Evolutionary conservation across 2,888 invertebrate genomes (phyloP).

Genomic region (Aphodius sticticus): DNA sequence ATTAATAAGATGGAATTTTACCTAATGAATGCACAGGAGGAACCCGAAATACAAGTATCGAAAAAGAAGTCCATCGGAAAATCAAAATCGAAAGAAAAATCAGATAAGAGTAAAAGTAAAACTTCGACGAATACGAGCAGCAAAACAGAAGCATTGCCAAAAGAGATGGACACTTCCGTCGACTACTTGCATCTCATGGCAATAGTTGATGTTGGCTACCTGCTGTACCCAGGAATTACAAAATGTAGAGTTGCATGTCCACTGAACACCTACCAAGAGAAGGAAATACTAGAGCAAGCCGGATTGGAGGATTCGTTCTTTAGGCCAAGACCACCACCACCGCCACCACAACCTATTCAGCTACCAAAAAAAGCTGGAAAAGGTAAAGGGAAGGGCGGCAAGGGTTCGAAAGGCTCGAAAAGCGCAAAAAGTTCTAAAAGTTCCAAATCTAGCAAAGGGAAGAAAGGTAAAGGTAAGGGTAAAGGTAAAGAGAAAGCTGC

Average conservation of each 20-base stretch:
- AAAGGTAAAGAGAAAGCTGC: background rate
- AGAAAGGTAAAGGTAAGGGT: background rate
- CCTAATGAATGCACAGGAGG: background rate
- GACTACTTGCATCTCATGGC: slow-evolving; percentile 55
- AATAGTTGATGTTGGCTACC: slow-evolving; percentile 51
- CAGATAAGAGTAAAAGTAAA: slow-evolving; percentile 35
- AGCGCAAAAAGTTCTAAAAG: slow-evolving; percentile 35
- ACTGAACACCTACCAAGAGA: slow-evolving; percentile 50
- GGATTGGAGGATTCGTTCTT: slow-evolving; percentile 54
- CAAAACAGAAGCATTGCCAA: slow-evolving; percentile 29
- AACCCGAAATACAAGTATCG: slow-evolving; percentile 14
- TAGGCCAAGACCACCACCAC: slow-evolving; percentile 45
- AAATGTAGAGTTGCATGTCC: slow-evolving; percentile 51
- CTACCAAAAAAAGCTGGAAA: slow-evolving; percentile 33
- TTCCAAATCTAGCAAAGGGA: slow-evolving; percentile 35
- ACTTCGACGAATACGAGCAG: slow-evolving; percentile 31
- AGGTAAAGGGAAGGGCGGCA: slow-evolving; percentile 29
- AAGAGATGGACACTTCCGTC: slow-evolving; percentile 30
- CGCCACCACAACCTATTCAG: slow-evolving; percentile 22
- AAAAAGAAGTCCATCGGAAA: slow-evolving; percentile 14
- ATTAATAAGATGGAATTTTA: too few relatives aligned
- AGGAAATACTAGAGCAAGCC: slow-evolving; percentile 50
- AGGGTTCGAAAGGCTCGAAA: slow-evolving; percentile 36
- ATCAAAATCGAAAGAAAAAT: slow-evolving; percentile 27
- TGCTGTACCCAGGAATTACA: slow-evolving; percentile 57